Conservation (phyloP, 2,113 vertebrate genomes). For the Ahaetulla prasina region DNA sequence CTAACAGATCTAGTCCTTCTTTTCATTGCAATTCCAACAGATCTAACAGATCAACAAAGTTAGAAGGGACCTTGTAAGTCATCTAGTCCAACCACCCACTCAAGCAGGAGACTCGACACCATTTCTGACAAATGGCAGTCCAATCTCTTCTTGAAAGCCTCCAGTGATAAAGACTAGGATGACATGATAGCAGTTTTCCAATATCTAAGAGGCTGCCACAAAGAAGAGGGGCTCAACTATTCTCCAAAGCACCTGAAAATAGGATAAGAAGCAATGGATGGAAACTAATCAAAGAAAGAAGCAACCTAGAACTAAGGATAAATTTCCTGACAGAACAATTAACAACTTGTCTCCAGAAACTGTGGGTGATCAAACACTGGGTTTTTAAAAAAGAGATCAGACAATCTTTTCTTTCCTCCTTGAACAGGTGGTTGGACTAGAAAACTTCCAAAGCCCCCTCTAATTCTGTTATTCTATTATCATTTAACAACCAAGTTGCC, state of each 20-base stretch:
- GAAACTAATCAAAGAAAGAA: neutral
- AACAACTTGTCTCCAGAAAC: neutral
- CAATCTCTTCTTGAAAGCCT: too few relatives aligned
- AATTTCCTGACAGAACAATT: neutral
- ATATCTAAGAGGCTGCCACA: neutral
- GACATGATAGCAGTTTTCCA: neutral
- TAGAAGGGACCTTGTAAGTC: too few relatives aligned
- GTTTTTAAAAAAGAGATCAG: neutral
- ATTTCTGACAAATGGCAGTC: too few relatives aligned
- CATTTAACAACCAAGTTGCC: neutral
- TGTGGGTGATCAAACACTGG: neutral
- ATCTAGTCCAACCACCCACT: too few relatives aligned
- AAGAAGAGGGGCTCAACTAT: neutral
- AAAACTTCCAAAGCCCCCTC: neutral
- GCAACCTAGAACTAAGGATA: neutral
- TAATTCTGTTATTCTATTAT: neutral
- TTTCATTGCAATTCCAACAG: too few relatives aligned
- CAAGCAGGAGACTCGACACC: too few relatives aligned
- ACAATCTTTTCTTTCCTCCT: neutral
- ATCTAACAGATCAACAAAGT: too few relatives aligned
- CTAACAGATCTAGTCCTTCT: too few relatives aligned
- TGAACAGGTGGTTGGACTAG: neutral
- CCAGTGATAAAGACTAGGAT: neutral
- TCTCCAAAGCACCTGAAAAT: neutral
- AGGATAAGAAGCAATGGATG: neutral